Conservation (phyloP, 2,113 vertebrate species). For the Jacana jacana region DNA sequence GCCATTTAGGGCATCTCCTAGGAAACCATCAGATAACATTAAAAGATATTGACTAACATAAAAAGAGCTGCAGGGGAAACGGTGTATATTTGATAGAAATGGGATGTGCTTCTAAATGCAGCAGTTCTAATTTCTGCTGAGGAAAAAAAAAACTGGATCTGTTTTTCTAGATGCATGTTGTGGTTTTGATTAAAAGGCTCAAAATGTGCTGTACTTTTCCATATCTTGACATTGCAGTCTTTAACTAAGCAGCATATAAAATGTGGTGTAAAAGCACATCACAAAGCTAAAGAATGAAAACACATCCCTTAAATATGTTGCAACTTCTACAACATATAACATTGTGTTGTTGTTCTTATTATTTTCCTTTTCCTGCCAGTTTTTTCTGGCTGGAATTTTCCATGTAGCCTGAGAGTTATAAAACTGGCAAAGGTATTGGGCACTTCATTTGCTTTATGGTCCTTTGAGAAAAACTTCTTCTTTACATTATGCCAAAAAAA, state of each 20-base stretch:
- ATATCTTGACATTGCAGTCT: not conserved
- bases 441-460: slow-evolving; percentile 12
- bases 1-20: slow-evolving; percentile 79
- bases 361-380: not conserved
- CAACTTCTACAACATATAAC: not conserved
- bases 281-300: not conserved
- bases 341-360: not conserved
- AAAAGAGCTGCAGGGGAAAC: slow-evolving; percentile 71
- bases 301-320: not conserved
- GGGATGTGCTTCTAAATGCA: slow-evolving; percentile 50
- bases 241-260: not conserved
- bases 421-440: not conserved
- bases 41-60: slow-evolving; percentile 76
- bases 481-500: not conserved
- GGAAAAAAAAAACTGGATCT: not conserved
- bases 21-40: slow-evolving; percentile 80
- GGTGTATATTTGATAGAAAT: slow-evolving; percentile 55
- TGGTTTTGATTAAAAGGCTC: not conserved
- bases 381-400: slow-evolving; percentile 18
- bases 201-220: not conserved
- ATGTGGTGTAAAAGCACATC: not conserved
- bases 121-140: slow-evolving; percentile 52
- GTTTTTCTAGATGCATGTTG: not conserved
- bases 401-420: not conserved
- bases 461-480: not conserved